Evolutionary conservation across 2,113 vertebrate genomes (phyloP).

Genomic region (Clarias batrachus): DNA sequence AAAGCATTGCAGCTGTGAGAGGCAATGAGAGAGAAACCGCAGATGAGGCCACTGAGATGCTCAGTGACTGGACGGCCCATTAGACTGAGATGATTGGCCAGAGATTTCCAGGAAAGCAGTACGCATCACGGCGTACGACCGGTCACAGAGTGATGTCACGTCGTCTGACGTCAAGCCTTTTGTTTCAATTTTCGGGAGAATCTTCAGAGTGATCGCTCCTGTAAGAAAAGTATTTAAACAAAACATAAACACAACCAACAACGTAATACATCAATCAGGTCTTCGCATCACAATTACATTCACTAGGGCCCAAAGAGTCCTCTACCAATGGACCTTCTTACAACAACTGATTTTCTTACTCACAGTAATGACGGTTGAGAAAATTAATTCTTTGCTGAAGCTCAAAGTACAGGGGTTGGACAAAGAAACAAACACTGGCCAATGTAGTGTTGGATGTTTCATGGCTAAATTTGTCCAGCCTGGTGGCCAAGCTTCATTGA

Average conservation of each 20-base stretch:
- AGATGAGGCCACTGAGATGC: constrained; percentile 34
- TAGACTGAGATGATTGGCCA: constrained; percentile 51
- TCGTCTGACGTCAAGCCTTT: constrained; percentile 77
- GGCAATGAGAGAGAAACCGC: constrained; percentile 13
- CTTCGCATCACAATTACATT: neutral
- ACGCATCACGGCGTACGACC: constrained; percentile 78
- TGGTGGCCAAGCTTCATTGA: no score
- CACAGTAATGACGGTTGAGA: neutral
- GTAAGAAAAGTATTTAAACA: constrained; percentile 25
- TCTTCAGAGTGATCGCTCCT: constrained; percentile 85
- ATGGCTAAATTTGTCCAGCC: no score
- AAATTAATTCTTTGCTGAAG: neutral
- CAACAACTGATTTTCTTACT: neutral
- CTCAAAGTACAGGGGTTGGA: neutral
- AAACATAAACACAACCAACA: neutral
- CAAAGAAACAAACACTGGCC: no score
- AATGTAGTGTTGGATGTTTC: no score
- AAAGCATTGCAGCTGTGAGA: constrained; percentile 32
- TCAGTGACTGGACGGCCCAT: constrained; percentile 70
- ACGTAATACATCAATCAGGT: neutral
- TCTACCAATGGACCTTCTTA: neutral
- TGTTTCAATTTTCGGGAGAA: constrained; percentile 88
- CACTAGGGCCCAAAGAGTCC: neutral
- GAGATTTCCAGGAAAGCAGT: constrained; percentile 79
- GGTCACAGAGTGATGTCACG: constrained; percentile 75